Percentiles rank a stretch among this genome's conserved stretches.
phyloP scores from a whole-genome alignment of 1,140 invertebrate species.

The Monomorium pharaonis region DNA sequence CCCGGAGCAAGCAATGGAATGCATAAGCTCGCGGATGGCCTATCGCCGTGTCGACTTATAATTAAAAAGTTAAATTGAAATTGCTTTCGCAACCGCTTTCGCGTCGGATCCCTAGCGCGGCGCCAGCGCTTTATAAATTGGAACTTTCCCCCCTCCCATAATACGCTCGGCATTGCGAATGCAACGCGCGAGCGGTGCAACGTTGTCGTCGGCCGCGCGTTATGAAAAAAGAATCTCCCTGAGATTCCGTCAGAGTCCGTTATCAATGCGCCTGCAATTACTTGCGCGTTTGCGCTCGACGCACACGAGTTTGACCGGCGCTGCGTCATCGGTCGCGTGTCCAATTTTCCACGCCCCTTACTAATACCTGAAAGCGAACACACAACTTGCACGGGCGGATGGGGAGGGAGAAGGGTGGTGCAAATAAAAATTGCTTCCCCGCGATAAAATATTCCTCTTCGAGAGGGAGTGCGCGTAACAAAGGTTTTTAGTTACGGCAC shows the following conservation, averaged over 20 bases:
- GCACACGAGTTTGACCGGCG: background rate
- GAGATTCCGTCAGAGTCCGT: constrained; percentile 13
- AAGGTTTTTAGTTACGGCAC: background rate
- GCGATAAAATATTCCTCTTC: background rate
- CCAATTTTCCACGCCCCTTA: constrained; percentile 19
- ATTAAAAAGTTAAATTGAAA: constrained; percentile 75
- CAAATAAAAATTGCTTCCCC: constrained; percentile 7
- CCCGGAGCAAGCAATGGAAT: constrained; percentile 56
- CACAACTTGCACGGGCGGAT: background rate
- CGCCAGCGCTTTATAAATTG: constrained; percentile 61
- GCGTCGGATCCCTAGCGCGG: constrained; percentile 53
- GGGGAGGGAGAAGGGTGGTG: too few species aligned
- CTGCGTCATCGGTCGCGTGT: background rate
- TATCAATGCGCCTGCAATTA: constrained; percentile 13
- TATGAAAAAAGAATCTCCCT: constrained; percentile 24
- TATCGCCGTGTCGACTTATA: constrained; percentile 69
- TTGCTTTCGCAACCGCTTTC: constrained; percentile 58
- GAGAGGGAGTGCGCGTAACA: background rate
- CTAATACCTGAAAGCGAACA: constrained; percentile 15
- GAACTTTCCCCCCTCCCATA: constrained; percentile 39
- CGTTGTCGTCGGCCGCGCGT: background rate
- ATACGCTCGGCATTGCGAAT: constrained; percentile 36
- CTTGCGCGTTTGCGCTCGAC: constrained; percentile 7
- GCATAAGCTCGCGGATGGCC: constrained; percentile 54
- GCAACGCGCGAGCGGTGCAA: background rate